Conservation (phyloP, 2,888 invertebrate species). For the Aethes cnicana region DNA sequence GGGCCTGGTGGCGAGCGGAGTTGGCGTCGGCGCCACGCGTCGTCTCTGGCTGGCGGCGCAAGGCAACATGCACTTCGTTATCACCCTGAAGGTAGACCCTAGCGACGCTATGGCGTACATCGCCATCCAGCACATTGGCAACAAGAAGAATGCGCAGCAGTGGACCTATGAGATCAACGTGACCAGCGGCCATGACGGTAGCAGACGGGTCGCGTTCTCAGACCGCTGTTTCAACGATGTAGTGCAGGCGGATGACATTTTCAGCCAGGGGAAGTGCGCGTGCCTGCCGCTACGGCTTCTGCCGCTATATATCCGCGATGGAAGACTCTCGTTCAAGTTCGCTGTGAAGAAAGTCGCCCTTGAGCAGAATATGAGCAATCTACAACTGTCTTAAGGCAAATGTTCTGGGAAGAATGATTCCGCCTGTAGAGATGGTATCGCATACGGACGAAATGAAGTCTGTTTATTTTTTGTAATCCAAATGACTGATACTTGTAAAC, state of each 20-base stretch:
- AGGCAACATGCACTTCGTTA: slow-evolving; percentile 7
- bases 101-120: neutral
- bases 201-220: neutral
- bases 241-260: neutral
- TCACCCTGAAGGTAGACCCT: neutral
- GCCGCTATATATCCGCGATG: no score
- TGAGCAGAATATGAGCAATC: no score
- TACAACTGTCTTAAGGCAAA: no score
- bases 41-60: neutral
- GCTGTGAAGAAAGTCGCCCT: no score
- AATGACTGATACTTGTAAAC: no score
- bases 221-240: neutral
- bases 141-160: neutral
- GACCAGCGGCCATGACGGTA: neutral
- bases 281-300: no score
- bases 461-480: no score
- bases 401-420: no score
- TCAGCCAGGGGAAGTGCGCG: no score
- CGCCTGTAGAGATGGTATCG: no score
- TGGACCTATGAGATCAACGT: slow-evolving; percentile 1
- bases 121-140: slow-evolving; percentile 1
- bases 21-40: neutral
- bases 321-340: no score
- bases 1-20: neutral
- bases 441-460: no score